Evolutionary conservation across 2,113 vertebrate species (phyloP), one percentile per base, ranked within the genome.

Genomic region (Engystomops pustulosus): DNA sequence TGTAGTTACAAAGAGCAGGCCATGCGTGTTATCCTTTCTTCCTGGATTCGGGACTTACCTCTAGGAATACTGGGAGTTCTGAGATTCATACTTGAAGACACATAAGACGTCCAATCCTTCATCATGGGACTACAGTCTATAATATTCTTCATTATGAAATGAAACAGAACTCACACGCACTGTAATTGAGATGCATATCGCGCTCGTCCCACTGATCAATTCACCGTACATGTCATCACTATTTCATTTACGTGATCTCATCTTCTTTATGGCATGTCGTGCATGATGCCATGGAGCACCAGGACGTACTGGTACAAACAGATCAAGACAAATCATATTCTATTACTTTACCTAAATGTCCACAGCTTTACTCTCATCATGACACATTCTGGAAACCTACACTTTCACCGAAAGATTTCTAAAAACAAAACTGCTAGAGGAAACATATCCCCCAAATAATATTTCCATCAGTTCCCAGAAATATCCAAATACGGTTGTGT

Each of bases 161-260:
- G 9, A 70, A 68, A 15, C 38, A 71, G 67, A 65, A 51, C 38
- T 45, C 53, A 45, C 23, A 36, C n/a, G 44, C 25, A 76, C 32
- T 41, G 72, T 84, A 77, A 84, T 76, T 77, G 30, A 83, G 81
- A 83, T 36, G 58, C 41, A 67, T 75, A 83, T 83, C 71, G n/a
- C 2, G 10, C 47, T 55, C 67, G 70, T 71, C 51, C 75, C 75
- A 74, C 23, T 74, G 69, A 71, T 72, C 79, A 70, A 70, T 70
- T 80, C 53, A 60, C 49, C 15, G 51, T 51, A 65, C 81, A 83
- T 83, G 81, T 84, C 82, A 84, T 68, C 82, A 78, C 82, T 65
- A 84, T 53, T 68, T 78, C 14, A 84, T 83, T 75, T 76, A 45
- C 71, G 53, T 82, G 68, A 62, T 38, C 80, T n/a, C 51, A 74